Evolutionary conservation across 53 echinoderm and acorn worm genomes (phyloP), one percentile per base, ranked within the genome.

Genomic region (Crossaster papposus): DNA sequence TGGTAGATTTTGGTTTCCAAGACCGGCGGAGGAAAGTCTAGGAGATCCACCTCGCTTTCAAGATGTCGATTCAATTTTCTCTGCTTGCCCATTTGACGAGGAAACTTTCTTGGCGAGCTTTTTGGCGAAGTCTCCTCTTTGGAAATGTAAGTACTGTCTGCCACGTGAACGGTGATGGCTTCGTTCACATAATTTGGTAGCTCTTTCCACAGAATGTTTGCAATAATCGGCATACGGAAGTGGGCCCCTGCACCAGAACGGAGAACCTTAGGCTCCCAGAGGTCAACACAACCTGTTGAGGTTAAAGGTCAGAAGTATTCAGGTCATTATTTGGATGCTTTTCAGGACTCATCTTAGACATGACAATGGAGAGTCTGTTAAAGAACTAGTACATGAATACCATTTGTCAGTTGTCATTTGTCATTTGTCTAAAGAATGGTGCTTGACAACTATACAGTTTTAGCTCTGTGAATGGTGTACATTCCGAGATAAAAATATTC

Each of bases 191-290:
- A 90, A 82, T 92, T 94, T 52, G 91, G 72, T 10, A 97, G 35
- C n/a, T 89, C 88, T 14, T 80, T 37, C 97, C 95, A 97, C 4
- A 80, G 38, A 22, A 95, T 58, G 77, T 93, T 93, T 62, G 88
- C 53, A 58, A 89, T 82, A 83, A 97, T 91, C 28, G 95, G 94
- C 38, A 91, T 80, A 52, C 90, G 88, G 91, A 97, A 97, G 74
- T 97, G 97, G 64, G 97, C 97, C 17, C 97, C 97, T 51, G 94
- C 95, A 15, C 94, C 97, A 18, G 97, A 92, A 22, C 97, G 95
- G 0, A 97, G 82, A n/a, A 97, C 97, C 91, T 97, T 97, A 50
- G 94, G 93, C 36, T 97, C 95, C 97, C 97, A 97, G 52, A 93
- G 92, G 81, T 97, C 97, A 54, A 95, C 95, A 81, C 97, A 97